Conservation (phyloP, 2,888 invertebrate genomes). For the Perizoma affinitatum region DNA sequence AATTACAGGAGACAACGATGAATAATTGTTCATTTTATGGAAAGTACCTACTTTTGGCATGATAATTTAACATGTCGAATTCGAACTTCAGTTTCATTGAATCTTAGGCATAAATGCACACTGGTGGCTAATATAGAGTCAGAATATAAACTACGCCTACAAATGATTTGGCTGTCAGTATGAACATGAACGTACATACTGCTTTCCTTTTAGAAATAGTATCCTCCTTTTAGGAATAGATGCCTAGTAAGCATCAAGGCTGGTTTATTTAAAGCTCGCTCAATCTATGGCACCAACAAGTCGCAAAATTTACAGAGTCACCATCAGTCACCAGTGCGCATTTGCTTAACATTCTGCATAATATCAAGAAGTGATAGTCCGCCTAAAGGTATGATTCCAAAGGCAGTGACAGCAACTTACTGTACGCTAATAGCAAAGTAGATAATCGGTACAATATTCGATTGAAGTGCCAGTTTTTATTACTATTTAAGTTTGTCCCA, state of each 20-base stretch:
- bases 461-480: too few relatives aligned
- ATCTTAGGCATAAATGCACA: not conserved
- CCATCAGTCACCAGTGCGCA: slow-evolving; percentile 6
- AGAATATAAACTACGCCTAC: not conserved
- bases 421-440: too few relatives aligned
- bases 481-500: too few relatives aligned
- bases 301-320: too few relatives aligned
- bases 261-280: too few relatives aligned
- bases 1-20: not conserved
- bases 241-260: too few relatives aligned
- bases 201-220: too few relatives aligned
- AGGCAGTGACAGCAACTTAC: slow-evolving; percentile 8
- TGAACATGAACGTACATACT: too few relatives aligned
- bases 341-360: slow-evolving; percentile 3
- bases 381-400: slow-evolving; percentile 23
- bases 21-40: not conserved
- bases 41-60: not conserved
- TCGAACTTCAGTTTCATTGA: not conserved
- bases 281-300: too few relatives aligned
- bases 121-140: not conserved
- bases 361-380: slow-evolving; percentile 24
- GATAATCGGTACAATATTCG: too few relatives aligned
- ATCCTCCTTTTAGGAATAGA: too few relatives aligned
- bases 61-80: not conserved
- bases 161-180: too few relatives aligned